Base-by-base conservation (phyloP, 1,140 invertebrate genomes). In the Drosophila orosa region DNA sequence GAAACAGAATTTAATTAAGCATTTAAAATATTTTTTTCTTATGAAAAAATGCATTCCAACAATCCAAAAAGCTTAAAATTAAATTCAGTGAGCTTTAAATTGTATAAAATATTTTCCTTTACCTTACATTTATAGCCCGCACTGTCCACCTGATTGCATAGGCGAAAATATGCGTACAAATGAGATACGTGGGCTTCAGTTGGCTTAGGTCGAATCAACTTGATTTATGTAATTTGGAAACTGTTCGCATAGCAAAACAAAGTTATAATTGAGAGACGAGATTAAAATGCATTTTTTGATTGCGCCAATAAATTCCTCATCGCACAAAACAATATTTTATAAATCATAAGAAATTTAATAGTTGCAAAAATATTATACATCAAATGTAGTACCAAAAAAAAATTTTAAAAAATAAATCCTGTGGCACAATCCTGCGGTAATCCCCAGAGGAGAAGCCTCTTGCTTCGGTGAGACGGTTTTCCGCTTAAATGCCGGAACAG, bases 161-260 rank as follows among this genome's bases (percentile, higher is more conserved):
- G 27, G 25, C 24, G 40, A 45, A 60, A 40, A 31, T 63, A 39
- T 65, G 37, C 59, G 62, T 50, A 50, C 59, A 50, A 67, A 65
- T 54, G 45, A 66, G 48, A 29, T 47, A 68, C 65, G 65, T 68
- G 65, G 65, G 65, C 61, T 52, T 35, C 42, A 29, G 45, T 44
- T 62, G 65, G 61, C 61, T 65, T 65, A 65, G 61, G 56, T 65
- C 35, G 45, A 71, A 71, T 72, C 68, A 71, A 48, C 42, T 72
- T 72, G 68, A 72, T 72, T 72, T 72, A 72, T 72, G 68, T 47
- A 72, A 72, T 71, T 72, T 71, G 66, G 35, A 72, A 72, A 58
- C 52, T 24, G 52, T 48, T 44, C 66, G 27, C 50, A 71, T 31
- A 48, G 50, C 42, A 71, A 71, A 57, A 71, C 66, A 58, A 71